Percentiles rank a stretch among this genome's conserved stretches.
phyloP scores from a whole-genome alignment of 2,888 invertebrate species.

The Elegia similella region DNA sequence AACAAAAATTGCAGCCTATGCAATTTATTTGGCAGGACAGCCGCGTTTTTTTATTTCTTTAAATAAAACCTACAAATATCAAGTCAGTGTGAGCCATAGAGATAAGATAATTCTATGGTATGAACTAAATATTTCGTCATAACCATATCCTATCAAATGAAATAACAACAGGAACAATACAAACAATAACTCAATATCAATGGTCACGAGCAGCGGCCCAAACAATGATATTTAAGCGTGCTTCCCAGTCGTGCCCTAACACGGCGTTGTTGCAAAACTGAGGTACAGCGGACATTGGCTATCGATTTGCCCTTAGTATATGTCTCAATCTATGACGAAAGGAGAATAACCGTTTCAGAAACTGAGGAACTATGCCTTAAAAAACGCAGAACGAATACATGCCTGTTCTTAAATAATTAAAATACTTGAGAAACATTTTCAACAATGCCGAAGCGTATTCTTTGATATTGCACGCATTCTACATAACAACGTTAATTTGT shows the following conservation, averaged over 20 bases:
- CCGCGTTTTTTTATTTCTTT: no score
- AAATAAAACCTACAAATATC: no score
- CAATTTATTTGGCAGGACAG: no score
- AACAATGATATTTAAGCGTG: conserved; percentile 50
- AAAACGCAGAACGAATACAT: background rate
- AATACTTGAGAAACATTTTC: background rate
- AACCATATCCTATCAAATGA: background rate
- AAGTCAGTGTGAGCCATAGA: no score
- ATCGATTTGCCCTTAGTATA: conserved; percentile 21
- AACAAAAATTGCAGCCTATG: no score
- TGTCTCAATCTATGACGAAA: conserved; percentile 3
- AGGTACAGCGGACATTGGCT: conserved; percentile 31
- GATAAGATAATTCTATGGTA: no score
- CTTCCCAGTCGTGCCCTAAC: conserved; percentile 56
- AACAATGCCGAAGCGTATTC: background rate
- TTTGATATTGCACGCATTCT: no score
- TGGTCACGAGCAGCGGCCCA: conserved; percentile 8
- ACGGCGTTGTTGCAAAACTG: conserved; percentile 38
- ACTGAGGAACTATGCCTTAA: background rate
- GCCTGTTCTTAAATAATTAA: background rate
- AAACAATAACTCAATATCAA: conserved; percentile 23
- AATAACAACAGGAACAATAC: conserved; percentile 8
- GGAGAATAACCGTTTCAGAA: background rate
- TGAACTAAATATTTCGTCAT: background rate
- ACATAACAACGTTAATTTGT: conserved; percentile 4